Conservation (phyloP, 2,888 invertebrate species). For the Tillus elongatus region DNA sequence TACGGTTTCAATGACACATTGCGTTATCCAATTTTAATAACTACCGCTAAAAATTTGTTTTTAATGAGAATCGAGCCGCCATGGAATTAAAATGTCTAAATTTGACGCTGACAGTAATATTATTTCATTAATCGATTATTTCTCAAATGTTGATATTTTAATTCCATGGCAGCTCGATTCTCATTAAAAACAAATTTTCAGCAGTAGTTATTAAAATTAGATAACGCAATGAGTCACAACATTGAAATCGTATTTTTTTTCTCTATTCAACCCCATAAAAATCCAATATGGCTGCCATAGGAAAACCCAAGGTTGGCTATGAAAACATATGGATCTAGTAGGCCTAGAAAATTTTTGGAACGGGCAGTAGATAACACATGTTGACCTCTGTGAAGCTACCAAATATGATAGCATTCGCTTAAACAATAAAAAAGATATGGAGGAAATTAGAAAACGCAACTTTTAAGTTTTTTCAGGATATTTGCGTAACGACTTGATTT, state of each 20-base stretch:
- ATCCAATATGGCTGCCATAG: neutral
- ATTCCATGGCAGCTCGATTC: no score
- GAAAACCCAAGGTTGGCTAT: slow-evolving; percentile 1
- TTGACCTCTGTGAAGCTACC: neutral
- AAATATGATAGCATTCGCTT: neutral
- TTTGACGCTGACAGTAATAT: no score
- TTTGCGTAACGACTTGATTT: neutral
- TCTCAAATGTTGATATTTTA: no score
- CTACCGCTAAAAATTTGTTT: neutral
- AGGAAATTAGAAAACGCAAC: neutral
- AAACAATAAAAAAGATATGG: slow-evolving; percentile 1
- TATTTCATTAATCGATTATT: no score
- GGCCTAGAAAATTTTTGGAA: slow-evolving; percentile 2
- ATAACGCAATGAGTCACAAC: no score
- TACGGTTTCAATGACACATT: no score
- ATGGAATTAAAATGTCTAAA: neutral
- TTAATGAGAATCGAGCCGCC: neutral
- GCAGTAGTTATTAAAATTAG: no score
- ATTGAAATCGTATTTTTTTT: no score
- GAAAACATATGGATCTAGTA: neutral
- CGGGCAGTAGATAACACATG: neutral
- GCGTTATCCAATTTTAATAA: neutral
- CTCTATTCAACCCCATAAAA: neutral
- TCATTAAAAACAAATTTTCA: no score
- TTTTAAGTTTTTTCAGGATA: slow-evolving; percentile 1